Evolutionary conservation across 2,888 invertebrate genomes (phyloP).

Genomic region (Periphyllus acericola): DNA sequence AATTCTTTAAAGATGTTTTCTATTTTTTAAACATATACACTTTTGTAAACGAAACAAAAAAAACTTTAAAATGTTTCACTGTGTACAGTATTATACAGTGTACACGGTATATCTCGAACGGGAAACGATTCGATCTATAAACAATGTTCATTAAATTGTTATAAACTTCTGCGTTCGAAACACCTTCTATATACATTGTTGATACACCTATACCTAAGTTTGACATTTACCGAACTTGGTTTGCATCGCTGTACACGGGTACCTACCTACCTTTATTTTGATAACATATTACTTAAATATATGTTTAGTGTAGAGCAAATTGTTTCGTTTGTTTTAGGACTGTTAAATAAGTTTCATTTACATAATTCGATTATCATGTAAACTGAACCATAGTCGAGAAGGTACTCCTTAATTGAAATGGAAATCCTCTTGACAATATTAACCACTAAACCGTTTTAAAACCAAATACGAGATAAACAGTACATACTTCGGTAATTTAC

Average conservation of each 20-base stretch:
- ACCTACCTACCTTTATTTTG: too few relatives aligned
- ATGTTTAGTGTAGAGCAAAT: background rate
- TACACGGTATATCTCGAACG: background rate
- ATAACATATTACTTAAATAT: background rate
- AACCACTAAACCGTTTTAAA: background rate
- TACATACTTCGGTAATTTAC: background rate
- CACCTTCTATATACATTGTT: background rate
- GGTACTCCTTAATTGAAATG: background rate
- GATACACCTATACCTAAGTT: background rate
- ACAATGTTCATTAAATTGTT: background rate
- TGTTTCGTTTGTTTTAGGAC: constrained; percentile 16
- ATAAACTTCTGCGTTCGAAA: background rate
- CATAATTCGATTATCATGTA: background rate
- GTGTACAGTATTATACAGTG: background rate
- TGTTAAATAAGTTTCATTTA: constrained; percentile 8
- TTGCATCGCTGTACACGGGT: background rate
- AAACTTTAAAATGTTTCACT: background rate
- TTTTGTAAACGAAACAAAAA: background rate
- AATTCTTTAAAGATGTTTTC: background rate
- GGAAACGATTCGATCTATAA: background rate
- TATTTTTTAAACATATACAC: constrained; percentile 1
- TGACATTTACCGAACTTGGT: background rate
- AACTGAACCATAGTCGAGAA: background rate
- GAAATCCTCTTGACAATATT: background rate
- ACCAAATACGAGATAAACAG: background rate